Evolutionary conservation across 2,888 invertebrate species (phyloP), one percentile per base, ranked within the genome.

Genomic region (Drosophila paranaensis): DNA sequence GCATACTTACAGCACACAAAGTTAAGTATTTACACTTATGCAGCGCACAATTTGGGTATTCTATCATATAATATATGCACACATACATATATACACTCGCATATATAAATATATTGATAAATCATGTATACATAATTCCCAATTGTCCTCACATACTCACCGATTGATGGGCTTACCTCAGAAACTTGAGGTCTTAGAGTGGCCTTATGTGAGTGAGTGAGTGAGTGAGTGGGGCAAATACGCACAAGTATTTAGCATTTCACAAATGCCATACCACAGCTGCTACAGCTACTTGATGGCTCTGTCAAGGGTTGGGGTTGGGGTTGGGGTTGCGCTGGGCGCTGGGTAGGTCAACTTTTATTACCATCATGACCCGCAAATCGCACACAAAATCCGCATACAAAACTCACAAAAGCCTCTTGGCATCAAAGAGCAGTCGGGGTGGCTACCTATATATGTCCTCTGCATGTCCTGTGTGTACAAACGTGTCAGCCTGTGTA

Each of bases 321-420:
- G 33, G 16, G 16, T 6, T 6, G 30, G 20, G 13, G n/a, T 1
- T 0, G 9, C 25, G 2, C 16, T 0, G 5, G 27, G 10, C 25
- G 6, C 37, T 16, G 40, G 9, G 16, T 35, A 64, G 76, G 77
- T 77, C 77, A 79, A 60, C 60, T 76, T 80, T 80, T 77, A 80
- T 77, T 80, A 77, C 80, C 80, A 76, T 80, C 77, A 77, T 77
- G 77, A 80, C 77, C 79, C 79, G 71, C 79, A 80, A 80, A 80
- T 80, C 82, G 74, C 82, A 81, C 81, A 74, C 78, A 70, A 79
- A 77, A 79, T 81, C 81, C 79, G 71, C 66, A 81, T 76, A 77
- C 74, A 71, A 79, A 74, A 79, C 79, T 69, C 81, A 63, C 78
- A 76, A 76, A 77, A 79, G 79, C 79, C 75, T 74, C 60, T 74